A percentile compares a stretch with the other conserved stretches of the same genome.
Evolutionary conservation across 1,140 invertebrate genomes (phyloP).

Genomic region (Teleopsis dalmanni): DNA sequence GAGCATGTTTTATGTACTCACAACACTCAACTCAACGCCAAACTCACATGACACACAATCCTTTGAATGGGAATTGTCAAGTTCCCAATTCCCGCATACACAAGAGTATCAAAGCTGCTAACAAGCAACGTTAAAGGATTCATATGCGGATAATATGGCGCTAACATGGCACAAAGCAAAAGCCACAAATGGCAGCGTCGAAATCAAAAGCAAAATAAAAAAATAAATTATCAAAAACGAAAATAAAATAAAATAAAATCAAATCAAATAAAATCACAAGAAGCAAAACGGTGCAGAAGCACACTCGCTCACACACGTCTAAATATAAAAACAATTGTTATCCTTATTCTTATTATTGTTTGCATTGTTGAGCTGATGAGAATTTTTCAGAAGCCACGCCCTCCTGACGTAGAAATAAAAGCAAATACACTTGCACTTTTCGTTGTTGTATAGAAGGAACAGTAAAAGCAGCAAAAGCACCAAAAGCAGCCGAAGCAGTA

Average conservation of each 20-base stretch:
- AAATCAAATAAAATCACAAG: not conserved
- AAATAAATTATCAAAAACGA: not conserved
- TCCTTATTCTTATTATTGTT: slow-evolving; percentile 7
- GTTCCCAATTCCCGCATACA: too few relatives aligned
- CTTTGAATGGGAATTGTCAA: slow-evolving; percentile 10
- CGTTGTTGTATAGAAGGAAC: too few relatives aligned
- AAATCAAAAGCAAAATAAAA: slow-evolving; percentile 20
- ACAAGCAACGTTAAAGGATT: too few relatives aligned
- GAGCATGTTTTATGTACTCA: slow-evolving; percentile 44
- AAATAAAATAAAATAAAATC: not conserved
- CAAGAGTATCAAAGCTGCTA: too few relatives aligned
- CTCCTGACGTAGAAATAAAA: not conserved
- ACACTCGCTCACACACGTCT: too few relatives aligned
- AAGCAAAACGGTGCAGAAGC: too few relatives aligned
- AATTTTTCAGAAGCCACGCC: slow-evolving; percentile 1
- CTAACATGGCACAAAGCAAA: too few relatives aligned
- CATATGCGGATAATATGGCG: too few relatives aligned
- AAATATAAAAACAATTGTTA: slow-evolving; percentile 6
- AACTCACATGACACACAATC: not conserved
- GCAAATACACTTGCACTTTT: not conserved
- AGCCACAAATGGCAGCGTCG: slow-evolving; percentile 43
- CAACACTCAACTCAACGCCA: slow-evolving; percentile 5
- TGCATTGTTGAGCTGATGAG: not conserved
- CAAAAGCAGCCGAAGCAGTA: too few relatives aligned
- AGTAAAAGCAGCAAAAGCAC: too few relatives aligned